Evolutionary conservation across 2,797 vertebrate genomes (phyloP).

Genomic region (Tolypeutes matacus): DNA sequence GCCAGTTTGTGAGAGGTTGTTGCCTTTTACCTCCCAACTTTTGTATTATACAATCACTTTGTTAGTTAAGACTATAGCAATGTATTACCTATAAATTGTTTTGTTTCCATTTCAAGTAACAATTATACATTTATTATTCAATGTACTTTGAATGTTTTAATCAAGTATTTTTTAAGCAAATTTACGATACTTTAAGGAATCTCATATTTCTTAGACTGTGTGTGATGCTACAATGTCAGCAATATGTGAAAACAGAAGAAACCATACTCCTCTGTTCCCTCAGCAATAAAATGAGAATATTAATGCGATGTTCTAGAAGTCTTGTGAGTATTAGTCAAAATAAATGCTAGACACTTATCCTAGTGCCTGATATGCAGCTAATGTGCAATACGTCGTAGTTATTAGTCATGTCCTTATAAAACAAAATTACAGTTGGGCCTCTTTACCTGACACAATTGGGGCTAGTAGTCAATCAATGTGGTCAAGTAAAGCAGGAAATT

Average conservation of each 20-base stretch:
- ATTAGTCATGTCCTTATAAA: constrained; percentile 16
- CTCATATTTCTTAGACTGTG: not conserved
- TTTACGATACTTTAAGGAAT: not conserved
- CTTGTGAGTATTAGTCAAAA: not conserved
- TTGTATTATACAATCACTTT: not conserved
- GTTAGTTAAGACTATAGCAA: not conserved
- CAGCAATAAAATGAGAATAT: not conserved
- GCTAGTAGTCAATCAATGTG: not conserved
- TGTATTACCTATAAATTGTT: not conserved
- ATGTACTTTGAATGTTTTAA: not conserved
- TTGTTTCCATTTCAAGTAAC: not conserved
- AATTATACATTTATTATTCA: not conserved
- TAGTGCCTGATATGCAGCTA: not conserved
- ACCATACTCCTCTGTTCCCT: not conserved
- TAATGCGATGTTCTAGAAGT: not conserved
- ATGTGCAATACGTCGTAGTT: not conserved
- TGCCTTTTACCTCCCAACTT: not conserved
- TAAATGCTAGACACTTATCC: not conserved
- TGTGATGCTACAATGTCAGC: not conserved
- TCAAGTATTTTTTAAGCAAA: not conserved
- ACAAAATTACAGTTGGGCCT: not conserved
- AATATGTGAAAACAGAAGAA: not conserved
- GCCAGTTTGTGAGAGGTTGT: not conserved
- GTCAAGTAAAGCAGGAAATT: not conserved
- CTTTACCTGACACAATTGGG: not conserved